These are phyloP conservation scores for Cryptus armator DNA, from an alignment of 2,888 invertebrate species.

Conservation along the genomic window DNA sequence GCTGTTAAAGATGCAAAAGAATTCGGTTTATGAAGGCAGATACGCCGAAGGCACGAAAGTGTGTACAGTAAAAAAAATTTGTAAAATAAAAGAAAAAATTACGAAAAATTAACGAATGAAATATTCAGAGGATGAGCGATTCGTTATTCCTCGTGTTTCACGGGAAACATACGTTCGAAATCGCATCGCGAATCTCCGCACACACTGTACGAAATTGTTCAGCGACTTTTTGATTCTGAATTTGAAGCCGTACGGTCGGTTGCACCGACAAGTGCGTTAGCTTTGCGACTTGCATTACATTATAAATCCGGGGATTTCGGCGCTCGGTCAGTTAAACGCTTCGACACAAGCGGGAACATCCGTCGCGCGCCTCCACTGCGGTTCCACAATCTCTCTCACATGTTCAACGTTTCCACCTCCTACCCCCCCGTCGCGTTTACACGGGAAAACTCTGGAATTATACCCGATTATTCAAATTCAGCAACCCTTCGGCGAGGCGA, in stretches of 20 bases:
- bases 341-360: slow-evolving; percentile 45
- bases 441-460: slow-evolving; percentile 80
- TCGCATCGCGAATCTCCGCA: neutral
- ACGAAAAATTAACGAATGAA: neutral
- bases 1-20: slow-evolving; percentile 25
- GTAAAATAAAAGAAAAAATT: neutral
- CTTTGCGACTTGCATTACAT: slow-evolving; percentile 61
- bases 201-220: slow-evolving; percentile 72
- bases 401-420: slow-evolving; percentile 42
- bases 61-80: neutral
- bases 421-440: slow-evolving; percentile 68
- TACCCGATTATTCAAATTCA: slow-evolving; percentile 82
- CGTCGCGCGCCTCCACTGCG: slow-evolving; percentile 18
- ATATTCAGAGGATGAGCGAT: neutral
- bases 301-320: slow-evolving; percentile 21
- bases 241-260: neutral
- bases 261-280: slow-evolving; percentile 50
- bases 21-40: neutral
- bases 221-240: slow-evolving; percentile 71
- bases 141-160: too few relatives aligned
- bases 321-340: slow-evolving; percentile 51
- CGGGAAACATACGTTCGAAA: neutral
- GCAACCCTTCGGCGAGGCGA: slow-evolving; percentile 76
- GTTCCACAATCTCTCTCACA: slow-evolving; percentile 27
- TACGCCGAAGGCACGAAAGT: neutral